Evolutionary conservation across 2,113 vertebrate species (phyloP).

Genomic region (Apodemus speciosus): DNA sequence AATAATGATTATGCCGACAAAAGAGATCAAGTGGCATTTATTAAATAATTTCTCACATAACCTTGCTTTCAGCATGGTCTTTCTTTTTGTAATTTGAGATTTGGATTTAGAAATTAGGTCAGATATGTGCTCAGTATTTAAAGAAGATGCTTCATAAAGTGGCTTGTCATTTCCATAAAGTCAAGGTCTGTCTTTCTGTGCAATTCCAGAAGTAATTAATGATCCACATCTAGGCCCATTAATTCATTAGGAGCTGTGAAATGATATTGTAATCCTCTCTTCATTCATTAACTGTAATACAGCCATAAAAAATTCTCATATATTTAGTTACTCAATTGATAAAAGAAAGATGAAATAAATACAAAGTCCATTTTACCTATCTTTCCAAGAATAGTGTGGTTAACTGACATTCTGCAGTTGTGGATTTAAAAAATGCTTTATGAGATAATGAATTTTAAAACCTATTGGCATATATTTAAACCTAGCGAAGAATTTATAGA

Average conservation of each 20-base stretch:
- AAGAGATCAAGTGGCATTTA: not conserved
- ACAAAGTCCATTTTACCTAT: not conserved
- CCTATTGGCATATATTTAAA: not conserved
- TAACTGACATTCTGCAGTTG: not conserved
- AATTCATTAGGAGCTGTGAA: slow-evolving; percentile 33
- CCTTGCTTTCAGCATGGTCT: not conserved
- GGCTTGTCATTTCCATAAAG: not conserved
- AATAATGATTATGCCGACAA: not conserved
- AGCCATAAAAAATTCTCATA: not conserved
- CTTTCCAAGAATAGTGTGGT: not conserved
- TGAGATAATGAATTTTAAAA: slow-evolving; percentile 12
- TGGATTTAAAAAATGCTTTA: not conserved
- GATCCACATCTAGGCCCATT: slow-evolving; percentile 7
- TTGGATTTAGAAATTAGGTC: not conserved
- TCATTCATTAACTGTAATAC: not conserved
- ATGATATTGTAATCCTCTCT: slow-evolving; percentile 20
- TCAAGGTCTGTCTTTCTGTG: not conserved
- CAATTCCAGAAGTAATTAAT: not conserved
- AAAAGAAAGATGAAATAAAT: slow-evolving; percentile 3
- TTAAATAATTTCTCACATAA: not conserved
- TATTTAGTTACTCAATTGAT: not conserved
- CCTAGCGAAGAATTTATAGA: not conserved
- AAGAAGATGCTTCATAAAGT: not conserved
- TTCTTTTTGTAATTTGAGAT: not conserved
- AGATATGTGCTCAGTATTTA: not conserved